phyloP scores from a whole-genome alignment of 2,113 vertebrate species.

The Rynchops niger region DNA sequence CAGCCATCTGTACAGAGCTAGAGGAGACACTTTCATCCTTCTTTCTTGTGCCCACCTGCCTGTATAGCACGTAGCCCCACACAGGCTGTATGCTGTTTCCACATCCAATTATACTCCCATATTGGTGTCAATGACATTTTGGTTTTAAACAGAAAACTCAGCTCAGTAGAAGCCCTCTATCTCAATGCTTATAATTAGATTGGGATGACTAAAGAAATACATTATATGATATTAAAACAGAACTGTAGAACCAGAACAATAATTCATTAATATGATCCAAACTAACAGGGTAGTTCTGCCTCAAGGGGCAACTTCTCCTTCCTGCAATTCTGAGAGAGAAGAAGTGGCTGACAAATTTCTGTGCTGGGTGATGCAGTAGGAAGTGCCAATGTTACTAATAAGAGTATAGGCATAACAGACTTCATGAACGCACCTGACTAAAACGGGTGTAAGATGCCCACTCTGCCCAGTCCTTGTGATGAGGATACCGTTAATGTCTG shows the following conservation, averaged over 20 bases:
- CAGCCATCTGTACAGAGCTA: background rate
- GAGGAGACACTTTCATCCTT: background rate
- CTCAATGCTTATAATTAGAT: background rate
- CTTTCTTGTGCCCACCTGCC: background rate
- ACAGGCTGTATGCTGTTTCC: background rate
- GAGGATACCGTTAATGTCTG: background rate
- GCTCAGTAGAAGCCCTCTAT: background rate
- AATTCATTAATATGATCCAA: background rate
- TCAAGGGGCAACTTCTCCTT: background rate
- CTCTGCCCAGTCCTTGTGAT: background rate
- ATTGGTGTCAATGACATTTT: background rate
- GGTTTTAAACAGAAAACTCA: background rate
- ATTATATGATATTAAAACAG: background rate
- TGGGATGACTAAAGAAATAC: background rate
- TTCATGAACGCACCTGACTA: background rate
- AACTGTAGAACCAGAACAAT: background rate
- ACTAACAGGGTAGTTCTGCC: background rate
- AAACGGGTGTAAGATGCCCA: background rate
- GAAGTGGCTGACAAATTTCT: background rate
- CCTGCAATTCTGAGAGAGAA: background rate
- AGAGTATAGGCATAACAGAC: background rate
- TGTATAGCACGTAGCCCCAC: accelerated
- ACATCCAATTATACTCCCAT: background rate
- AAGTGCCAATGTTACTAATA: background rate
- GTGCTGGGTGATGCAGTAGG: background rate